Conservation (phyloP, 2,113 vertebrate genomes). For the Odocoileus hemionus region DNA sequence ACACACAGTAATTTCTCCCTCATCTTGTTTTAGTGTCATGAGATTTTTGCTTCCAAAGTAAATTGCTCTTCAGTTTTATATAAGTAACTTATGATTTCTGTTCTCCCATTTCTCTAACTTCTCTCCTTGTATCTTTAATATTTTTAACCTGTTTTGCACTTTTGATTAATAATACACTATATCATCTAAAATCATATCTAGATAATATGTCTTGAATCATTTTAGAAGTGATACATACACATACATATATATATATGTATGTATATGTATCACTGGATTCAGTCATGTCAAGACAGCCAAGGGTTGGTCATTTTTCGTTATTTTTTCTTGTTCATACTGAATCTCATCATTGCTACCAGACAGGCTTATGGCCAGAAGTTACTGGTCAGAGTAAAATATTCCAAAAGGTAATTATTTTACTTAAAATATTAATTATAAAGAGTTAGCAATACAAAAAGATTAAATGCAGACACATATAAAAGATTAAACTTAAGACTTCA, state of each 20-base stretch:
- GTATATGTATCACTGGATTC: not conserved
- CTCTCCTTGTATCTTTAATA: not conserved
- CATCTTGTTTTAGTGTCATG: constrained; percentile 29
- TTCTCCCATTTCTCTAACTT: not conserved
- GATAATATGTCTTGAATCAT: not conserved
- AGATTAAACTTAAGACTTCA: not conserved
- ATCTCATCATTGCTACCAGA: not conserved
- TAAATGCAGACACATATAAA: not conserved
- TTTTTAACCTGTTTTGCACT: not conserved
- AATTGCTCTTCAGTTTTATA: constrained; percentile 23
- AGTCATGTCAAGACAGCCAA: not conserved
- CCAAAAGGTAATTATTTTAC: not conserved
- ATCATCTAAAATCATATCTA: not conserved
- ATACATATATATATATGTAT: not conserved
- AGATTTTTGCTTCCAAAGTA: constrained; percentile 38
- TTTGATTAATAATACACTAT: not conserved
- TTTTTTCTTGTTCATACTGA: not conserved
- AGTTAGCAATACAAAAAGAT: not conserved
- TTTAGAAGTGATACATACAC: not conserved
- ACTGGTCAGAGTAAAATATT: not conserved
- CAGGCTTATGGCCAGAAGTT: not conserved
- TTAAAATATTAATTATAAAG: not conserved
- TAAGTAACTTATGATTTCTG: not conserved
- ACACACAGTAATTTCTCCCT: constrained; percentile 38
- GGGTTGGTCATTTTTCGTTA: not conserved